Evolutionary conservation across 2,888 invertebrate species (phyloP).

Genomic region (Eupithecia centaureata): DNA sequence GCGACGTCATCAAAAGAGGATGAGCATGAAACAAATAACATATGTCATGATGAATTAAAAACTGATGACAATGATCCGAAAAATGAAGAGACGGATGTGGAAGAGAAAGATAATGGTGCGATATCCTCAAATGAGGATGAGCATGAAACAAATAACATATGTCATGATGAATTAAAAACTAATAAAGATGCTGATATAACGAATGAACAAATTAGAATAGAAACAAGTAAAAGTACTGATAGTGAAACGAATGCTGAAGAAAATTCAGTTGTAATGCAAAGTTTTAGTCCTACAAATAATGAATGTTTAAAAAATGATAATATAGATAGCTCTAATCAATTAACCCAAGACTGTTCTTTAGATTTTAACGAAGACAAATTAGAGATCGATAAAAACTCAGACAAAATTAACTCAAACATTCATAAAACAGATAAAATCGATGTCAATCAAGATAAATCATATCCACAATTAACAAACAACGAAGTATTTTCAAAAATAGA

Average conservation of each 20-base stretch:
- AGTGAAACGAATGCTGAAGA: not conserved
- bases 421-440: conserved; percentile 18
- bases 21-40: not conserved
- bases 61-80: too few species aligned
- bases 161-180: not conserved
- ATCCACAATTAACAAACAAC: conserved; percentile 2
- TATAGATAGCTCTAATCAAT: conserved; percentile 21
- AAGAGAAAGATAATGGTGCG: too few species aligned
- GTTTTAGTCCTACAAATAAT: conserved; percentile 4
- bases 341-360: conserved; percentile 2
- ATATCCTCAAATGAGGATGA: too few species aligned
- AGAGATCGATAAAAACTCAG: conserved; percentile 1
- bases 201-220: conserved; percentile 15
- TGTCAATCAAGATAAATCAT: conserved; percentile 7
- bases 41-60: too few species aligned
- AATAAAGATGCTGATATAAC: not conserved
- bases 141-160: not conserved
- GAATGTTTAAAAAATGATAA: conserved; percentile 21
- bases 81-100: too few species aligned
- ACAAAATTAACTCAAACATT: not conserved
- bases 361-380: not conserved
- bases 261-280: not conserved
- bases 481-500: conserved; percentile 30
- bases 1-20: too few species aligned
- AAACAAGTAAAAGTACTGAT: not conserved